These are phyloP conservation scores for Connochaetes taurinus DNA, from an alignment of 2,113 vertebrate species.

Conservation along the genomic window DNA sequence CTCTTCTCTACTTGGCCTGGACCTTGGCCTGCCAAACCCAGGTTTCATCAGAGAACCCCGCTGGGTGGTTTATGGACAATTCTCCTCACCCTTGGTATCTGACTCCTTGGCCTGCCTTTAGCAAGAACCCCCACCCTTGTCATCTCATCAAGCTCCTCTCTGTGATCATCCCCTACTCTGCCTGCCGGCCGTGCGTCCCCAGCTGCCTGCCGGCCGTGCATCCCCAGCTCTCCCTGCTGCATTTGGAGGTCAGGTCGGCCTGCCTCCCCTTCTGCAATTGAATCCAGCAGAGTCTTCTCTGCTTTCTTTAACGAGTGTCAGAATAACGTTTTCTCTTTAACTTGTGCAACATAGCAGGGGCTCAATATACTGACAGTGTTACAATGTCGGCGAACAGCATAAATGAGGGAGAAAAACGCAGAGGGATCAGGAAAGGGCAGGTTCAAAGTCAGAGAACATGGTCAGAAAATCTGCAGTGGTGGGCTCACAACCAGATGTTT, in stretches of 20 bases:
- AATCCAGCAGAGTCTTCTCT: background rate
- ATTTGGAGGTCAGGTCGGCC: no score
- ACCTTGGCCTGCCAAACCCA: background rate
- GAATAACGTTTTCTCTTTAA: background rate
- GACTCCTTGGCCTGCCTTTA: background rate
- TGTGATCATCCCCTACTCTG: background rate
- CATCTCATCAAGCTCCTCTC: background rate
- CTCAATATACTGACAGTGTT: background rate
- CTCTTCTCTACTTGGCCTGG: background rate
- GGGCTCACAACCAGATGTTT: background rate
- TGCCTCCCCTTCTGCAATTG: no score
- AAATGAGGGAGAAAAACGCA: accelerated
- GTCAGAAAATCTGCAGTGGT: background rate
- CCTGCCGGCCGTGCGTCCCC: accelerated
- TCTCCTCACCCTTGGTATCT: accelerated
- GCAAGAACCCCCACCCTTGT: background rate
- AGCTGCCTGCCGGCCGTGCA: accelerated
- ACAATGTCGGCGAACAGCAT: accelerated
- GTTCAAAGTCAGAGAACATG: background rate
- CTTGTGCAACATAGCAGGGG: background rate
- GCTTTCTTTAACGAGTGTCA: background rate
- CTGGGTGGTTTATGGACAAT: background rate
- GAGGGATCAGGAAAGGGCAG: background rate
- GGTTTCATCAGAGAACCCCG: background rate
- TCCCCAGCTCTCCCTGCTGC: background rate